phyloP scores from a whole-genome alignment of 2,113 vertebrate genomes.

The Emydura subglobosa region DNA sequence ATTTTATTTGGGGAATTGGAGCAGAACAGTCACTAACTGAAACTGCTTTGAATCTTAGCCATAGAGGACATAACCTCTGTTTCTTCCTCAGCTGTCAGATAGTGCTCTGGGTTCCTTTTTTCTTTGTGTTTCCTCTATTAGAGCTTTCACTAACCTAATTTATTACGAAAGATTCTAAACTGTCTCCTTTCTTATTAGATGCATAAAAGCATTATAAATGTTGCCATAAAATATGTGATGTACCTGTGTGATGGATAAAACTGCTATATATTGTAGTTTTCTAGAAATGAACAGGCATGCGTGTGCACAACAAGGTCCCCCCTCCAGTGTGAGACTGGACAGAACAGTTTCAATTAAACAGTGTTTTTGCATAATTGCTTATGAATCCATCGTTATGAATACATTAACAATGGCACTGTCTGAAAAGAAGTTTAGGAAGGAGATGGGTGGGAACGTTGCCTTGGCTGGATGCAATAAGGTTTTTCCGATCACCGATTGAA shows the following conservation, averaged over 20 bases:
- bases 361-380: background rate
- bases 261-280: background rate
- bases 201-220: conserved; percentile 48
- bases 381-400: background rate
- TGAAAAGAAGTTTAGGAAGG: background rate
- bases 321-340: background rate
- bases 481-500: background rate
- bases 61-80: conserved; percentile 57
- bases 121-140: conserved; percentile 27
- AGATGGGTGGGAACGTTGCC: background rate
- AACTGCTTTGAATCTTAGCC: conserved; percentile 71
- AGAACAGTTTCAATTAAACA: conserved; percentile 30
- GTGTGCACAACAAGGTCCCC: background rate
- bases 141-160: conserved; percentile 43
- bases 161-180: conserved; percentile 51
- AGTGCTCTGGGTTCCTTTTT: conserved; percentile 41
- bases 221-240: conserved; percentile 44
- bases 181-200: conserved; percentile 29
- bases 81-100: conserved; percentile 64
- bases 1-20: conserved; percentile 77
- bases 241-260: conserved; percentile 40
- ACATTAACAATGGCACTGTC: background rate
- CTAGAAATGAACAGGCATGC: conserved; percentile 11
- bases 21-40: conserved; percentile 75
- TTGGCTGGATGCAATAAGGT: background rate